A percentile compares a stretch with the other conserved stretches of the same genome.
These are phyloP conservation scores for Arvicola amphibius DNA, from an alignment of 2,797 vertebrate species.

Conservation along the genomic window DNA sequence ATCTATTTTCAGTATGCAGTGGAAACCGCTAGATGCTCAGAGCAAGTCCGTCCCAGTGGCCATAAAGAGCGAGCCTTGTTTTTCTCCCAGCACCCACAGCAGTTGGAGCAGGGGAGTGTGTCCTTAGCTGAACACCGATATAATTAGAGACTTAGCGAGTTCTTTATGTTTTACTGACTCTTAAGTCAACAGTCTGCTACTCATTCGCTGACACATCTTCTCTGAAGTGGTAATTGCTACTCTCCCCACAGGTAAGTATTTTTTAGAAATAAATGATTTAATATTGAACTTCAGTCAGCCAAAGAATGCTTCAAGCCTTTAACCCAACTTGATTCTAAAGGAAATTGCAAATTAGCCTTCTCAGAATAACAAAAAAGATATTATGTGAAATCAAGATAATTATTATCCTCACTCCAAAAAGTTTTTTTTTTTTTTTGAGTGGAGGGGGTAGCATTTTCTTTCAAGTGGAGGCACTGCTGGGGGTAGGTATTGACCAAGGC, in stretches of 20 bases:
- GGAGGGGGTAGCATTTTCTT: neutral
- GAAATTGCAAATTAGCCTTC: constrained; percentile 17
- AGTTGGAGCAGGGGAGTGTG: neutral
- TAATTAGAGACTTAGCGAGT: constrained; percentile 61
- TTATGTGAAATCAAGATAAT: constrained; percentile 35
- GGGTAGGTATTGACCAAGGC: neutral
- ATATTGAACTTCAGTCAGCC: neutral
- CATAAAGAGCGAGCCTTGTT: neutral
- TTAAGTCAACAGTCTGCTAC: constrained; percentile 64
- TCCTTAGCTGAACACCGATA: constrained; percentile 23
- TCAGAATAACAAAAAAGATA: neutral
- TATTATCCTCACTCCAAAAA: neutral
- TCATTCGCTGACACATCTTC: constrained; percentile 56
- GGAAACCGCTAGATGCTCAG: neutral
- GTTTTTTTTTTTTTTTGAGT: no score
- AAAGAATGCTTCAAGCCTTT: constrained; percentile 20
- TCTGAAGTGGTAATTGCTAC: constrained; percentile 33
- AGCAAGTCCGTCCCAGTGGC: neutral
- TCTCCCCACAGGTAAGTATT: constrained; percentile 28
- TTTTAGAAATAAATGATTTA: constrained; percentile 40
- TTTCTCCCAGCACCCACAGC: neutral
- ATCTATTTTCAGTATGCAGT: neutral
- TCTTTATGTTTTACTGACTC: constrained; percentile 63
- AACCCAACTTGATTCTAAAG: neutral
- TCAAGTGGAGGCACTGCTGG: neutral